A percentile compares a stretch with the other conserved stretches of the same genome.
Evolutionary conservation across 2,113 vertebrate species (phyloP).

Genomic region (Dolichotis patagonum): DNA sequence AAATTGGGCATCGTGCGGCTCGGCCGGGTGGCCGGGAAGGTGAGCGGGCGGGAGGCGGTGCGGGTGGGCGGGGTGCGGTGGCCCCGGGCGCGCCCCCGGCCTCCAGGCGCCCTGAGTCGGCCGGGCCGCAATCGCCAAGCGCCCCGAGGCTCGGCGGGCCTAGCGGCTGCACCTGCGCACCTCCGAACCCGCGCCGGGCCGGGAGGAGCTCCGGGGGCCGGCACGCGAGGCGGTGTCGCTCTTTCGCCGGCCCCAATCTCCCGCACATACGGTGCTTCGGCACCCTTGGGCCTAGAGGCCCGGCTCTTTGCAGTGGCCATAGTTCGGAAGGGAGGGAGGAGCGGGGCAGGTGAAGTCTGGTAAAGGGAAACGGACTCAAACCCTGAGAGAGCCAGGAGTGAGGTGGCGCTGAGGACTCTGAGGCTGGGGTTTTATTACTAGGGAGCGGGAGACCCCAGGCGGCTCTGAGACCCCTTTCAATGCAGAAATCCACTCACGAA

Average conservation of each 20-base stretch:
- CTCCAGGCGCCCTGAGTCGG: too few species aligned
- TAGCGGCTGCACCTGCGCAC: not conserved
- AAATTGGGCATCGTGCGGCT: slow-evolving; percentile 97
- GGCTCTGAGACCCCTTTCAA: not conserved
- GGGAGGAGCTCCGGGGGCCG: not conserved
- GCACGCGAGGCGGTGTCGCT: not conserved
- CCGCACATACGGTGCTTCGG: not conserved
- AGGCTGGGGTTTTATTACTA: not conserved
- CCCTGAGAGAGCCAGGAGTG: not conserved
- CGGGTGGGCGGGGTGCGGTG: not conserved
- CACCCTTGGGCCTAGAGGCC: slow-evolving; percentile 46
- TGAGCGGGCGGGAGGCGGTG: slow-evolving; percentile 83
- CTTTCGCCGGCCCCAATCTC: not conserved
- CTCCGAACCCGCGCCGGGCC: not conserved
- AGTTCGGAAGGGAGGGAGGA: slow-evolving; percentile 38
- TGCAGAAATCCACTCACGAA: not conserved
- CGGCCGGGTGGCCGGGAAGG: slow-evolving; percentile 98
- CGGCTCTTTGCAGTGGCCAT: slow-evolving; percentile 10
- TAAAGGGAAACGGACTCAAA: not conserved
- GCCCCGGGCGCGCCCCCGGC: not conserved
- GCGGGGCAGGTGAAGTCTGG: not conserved
- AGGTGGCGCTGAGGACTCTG: not conserved
- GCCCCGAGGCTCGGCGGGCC: not conserved
- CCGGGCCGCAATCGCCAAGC: not conserved
- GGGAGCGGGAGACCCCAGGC: not conserved